A percentile compares a stretch with the other conserved stretches of the same genome.
Conservation (phyloP, 2,113 vertebrate genomes). For the Heptranchias perlo region DNA sequence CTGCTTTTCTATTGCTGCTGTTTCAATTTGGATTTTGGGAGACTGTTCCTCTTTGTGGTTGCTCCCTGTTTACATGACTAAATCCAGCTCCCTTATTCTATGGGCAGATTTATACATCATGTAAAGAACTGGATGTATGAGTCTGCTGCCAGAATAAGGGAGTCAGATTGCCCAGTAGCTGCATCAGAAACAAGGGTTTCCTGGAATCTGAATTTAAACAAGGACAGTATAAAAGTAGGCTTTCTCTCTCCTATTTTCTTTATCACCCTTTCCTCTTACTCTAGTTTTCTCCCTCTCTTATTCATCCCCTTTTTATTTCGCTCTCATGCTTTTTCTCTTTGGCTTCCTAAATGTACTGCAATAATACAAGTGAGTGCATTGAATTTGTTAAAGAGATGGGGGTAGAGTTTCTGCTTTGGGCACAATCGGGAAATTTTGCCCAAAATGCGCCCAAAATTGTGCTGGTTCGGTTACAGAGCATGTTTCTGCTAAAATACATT, state of each 20-base stretch:
- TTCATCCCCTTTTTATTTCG: not conserved
- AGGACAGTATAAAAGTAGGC: not conserved
- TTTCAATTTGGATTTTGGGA: not conserved
- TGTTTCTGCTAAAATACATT: too few relatives aligned
- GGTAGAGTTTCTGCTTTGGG: too few relatives aligned
- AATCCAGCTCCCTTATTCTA: not conserved
- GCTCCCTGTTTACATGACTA: conserved; percentile 5
- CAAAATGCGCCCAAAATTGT: too few relatives aligned
- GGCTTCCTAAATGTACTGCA: not conserved
- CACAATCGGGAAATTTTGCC: too few relatives aligned
- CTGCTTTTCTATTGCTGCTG: not conserved
- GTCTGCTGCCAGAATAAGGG: not conserved
- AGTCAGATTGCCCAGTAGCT: not conserved
- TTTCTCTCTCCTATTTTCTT: not conserved
- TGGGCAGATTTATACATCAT: not conserved
- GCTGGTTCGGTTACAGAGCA: too few relatives aligned
- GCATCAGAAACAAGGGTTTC: not conserved
- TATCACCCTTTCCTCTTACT: not conserved
- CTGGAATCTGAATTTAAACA: not conserved
- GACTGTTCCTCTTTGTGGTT: not conserved
- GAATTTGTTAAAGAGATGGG: not conserved
- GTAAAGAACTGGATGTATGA: not conserved
- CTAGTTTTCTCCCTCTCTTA: not conserved
- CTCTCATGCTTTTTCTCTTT: not conserved
- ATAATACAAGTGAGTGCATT: not conserved